Percentiles rank a stretch among this genome's conserved stretches.
Conservation (phyloP, 2,888 invertebrate genomes). For the Sinopyrophorus schimmeli region DNA sequence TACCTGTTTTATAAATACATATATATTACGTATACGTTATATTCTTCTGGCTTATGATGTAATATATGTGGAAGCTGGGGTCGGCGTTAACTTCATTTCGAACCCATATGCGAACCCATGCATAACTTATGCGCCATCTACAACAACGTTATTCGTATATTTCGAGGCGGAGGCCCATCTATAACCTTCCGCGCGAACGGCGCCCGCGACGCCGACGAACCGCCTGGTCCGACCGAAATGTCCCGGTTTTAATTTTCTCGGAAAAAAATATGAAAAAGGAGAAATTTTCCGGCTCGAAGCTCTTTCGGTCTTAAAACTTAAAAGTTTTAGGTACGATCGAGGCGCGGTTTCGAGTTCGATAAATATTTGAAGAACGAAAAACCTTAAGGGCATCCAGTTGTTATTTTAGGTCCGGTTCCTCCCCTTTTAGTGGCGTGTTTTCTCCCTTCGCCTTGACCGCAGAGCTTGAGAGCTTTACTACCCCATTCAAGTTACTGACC, state of each 20-base stretch:
- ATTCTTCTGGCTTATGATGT: slow-evolving; percentile 34
- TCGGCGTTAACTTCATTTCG: slow-evolving; percentile 41
- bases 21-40: slow-evolving; percentile 27
- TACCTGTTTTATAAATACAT: slow-evolving; percentile 27
- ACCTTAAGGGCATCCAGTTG: slow-evolving; percentile 23
- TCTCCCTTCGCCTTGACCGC: slow-evolving; percentile 38
- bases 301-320: neutral
- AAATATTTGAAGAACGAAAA: slow-evolving; percentile 26
- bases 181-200: slow-evolving; percentile 22
- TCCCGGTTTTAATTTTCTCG: slow-evolving; percentile 35
- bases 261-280: slow-evolving; percentile 25
- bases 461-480: slow-evolving; percentile 37
- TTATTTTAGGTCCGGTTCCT: slow-evolving; percentile 31
- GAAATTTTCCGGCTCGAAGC: slow-evolving; percentile 19
- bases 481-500: slow-evolving; percentile 40
- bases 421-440: slow-evolving; percentile 21
- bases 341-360: slow-evolving; percentile 14
- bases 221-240: slow-evolving; percentile 35
- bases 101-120: slow-evolving; percentile 43
- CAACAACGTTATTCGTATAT: slow-evolving; percentile 37
- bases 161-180: slow-evolving; percentile 26
- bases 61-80: slow-evolving; percentile 35
- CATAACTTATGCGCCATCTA: slow-evolving; percentile 41
- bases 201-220: slow-evolving; percentile 24
- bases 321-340: slow-evolving; percentile 11